Percentiles rank a stretch among this genome's conserved stretches.
phyloP scores from a whole-genome alignment of 2,888 invertebrate species.

The Drosophila suboccidentalis region DNA sequence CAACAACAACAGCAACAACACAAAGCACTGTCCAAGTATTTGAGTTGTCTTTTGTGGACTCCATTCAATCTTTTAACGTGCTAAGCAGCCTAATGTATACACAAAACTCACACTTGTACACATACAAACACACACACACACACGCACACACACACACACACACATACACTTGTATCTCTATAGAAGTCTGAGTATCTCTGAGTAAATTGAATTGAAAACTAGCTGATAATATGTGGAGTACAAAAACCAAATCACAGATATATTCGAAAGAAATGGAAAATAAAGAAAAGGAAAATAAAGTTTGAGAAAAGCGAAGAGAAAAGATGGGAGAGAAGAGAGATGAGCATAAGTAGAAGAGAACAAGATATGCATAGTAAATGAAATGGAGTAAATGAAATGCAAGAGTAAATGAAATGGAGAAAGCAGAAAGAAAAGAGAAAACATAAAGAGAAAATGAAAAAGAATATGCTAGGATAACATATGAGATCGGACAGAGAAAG shows the following conservation, averaged over 20 bases:
- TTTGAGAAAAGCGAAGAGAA: neutral
- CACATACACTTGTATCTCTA: slow-evolving; percentile 6
- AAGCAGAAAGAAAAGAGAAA: too few relatives aligned
- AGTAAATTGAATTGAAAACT: slow-evolving; percentile 54
- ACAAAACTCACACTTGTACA: slow-evolving; percentile 13
- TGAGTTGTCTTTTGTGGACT: slow-evolving; percentile 62
- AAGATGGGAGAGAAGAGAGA: too few relatives aligned
- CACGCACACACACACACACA: neutral
- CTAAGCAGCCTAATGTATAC: slow-evolving; percentile 72
- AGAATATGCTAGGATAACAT: too few relatives aligned
- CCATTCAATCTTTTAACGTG: slow-evolving; percentile 73
- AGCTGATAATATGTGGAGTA: slow-evolving; percentile 34
- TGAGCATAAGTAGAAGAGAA: neutral
- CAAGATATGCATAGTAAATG: neutral
- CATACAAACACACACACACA: slow-evolving; percentile 10
- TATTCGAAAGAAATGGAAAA: slow-evolving; percentile 10
- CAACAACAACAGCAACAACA: slow-evolving; percentile 22
- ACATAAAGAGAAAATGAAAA: too few relatives aligned
- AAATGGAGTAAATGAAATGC: neutral
- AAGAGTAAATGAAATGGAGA: neutral
- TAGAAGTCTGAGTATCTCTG: slow-evolving; percentile 19
- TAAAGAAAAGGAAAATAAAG: neutral
- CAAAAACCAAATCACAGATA: slow-evolving; percentile 21
- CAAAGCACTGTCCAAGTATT: slow-evolving; percentile 44
- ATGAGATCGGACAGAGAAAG: too few relatives aligned